Conservation (phyloP, 2,888 invertebrate species). For the Diachrysia chrysitis region DNA sequence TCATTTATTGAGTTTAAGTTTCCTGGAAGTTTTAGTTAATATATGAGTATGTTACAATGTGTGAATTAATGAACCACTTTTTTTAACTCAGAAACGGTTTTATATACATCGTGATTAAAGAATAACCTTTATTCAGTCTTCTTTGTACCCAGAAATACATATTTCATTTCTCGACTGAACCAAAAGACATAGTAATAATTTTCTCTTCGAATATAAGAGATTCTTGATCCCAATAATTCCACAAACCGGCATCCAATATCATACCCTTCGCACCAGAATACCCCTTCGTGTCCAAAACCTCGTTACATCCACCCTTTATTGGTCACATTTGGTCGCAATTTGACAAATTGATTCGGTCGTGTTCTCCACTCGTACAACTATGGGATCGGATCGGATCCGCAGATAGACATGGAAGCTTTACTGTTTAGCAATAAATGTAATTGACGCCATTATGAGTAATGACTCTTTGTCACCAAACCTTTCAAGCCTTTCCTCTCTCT, state of each 20-base stretch:
- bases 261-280: conserved; percentile 47
- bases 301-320: conserved; percentile 65
- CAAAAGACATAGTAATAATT: not conserved
- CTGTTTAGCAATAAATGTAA: conserved; percentile 42
- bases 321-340: conserved; percentile 65
- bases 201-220: not conserved
- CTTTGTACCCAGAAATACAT: no score
- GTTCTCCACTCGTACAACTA: conserved; percentile 68
- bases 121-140: no score
- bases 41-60: no score
- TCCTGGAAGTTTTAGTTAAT: no score
- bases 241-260: conserved; percentile 17
- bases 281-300: conserved; percentile 54
- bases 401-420: conserved; percentile 45
- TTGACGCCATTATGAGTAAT: conserved; percentile 25
- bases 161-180: not conserved
- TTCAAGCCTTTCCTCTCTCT: not conserved
- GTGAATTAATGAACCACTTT: no score
- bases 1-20: no score
- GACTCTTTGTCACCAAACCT: conserved; percentile 2
- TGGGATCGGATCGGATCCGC: conserved; percentile 59
- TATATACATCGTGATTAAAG: no score
- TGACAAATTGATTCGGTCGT: conserved; percentile 76
- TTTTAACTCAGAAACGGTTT: no score
- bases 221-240: conserved; percentile 9